Percentiles rank a stretch among this genome's conserved stretches.
Evolutionary conservation across 2,797 vertebrate species (phyloP).

Genomic region (Anableps anableps): DNA sequence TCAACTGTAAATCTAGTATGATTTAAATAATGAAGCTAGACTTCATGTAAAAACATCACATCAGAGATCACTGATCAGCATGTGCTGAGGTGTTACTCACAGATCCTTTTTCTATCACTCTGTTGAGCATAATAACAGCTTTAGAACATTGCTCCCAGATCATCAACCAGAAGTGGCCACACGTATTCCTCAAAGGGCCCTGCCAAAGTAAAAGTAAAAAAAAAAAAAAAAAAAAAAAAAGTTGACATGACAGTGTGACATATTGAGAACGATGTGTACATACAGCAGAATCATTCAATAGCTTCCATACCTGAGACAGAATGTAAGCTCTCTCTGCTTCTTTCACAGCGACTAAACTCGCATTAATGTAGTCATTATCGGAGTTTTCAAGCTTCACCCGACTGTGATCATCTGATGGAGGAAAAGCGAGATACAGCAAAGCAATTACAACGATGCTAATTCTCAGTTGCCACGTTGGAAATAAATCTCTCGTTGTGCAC

Average conservation of each 20-base stretch:
- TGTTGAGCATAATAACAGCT: conserved; percentile 98
- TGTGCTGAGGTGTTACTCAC: conserved; percentile 81
- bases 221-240: neutral
- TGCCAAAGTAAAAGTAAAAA: conserved; percentile 58
- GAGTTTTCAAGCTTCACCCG: conserved; percentile 93
- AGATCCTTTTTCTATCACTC: conserved; percentile 95
- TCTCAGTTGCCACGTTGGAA: neutral
- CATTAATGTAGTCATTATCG: conserved; percentile 98
- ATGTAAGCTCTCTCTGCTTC: conserved; percentile 95
- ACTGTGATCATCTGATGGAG: conserved; percentile 92
- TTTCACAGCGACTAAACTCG: conserved; percentile 90
- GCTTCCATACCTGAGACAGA: conserved; percentile 89
- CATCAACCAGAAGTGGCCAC: conserved; percentile 99
- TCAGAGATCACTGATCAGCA: neutral
- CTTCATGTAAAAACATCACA: neutral
- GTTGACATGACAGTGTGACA: neutral
- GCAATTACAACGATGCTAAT: neutral
- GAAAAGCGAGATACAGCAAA: conserved; percentile 46
- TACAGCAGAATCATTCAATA: neutral
- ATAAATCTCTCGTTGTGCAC: neutral
- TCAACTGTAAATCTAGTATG: neutral
- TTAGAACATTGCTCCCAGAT: conserved; percentile 96
- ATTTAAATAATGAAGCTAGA: neutral
- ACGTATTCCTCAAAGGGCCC: conserved; percentile 96
- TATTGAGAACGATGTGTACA: neutral